These are phyloP conservation scores for Leptodactylus fuscus DNA, from an alignment of 2,113 vertebrate genomes.

Conservation along the genomic window DNA sequence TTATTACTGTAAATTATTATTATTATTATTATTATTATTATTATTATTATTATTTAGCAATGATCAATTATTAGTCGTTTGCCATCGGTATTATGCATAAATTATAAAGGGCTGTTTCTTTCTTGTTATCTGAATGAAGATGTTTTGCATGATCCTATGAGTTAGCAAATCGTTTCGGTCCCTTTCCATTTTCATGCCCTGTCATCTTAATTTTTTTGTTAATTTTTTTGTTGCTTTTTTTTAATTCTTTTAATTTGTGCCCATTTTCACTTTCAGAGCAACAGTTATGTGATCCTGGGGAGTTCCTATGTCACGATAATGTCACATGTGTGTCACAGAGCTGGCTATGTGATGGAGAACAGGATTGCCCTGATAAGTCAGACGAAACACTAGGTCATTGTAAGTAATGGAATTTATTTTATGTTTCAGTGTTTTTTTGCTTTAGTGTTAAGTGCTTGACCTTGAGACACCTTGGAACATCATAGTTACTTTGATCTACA, in stretches of 20 bases:
- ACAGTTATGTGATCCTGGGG: slow-evolving; percentile 85
- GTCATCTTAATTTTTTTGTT: background rate
- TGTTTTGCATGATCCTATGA: background rate
- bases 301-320: slow-evolving; percentile 88
- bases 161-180: background rate
- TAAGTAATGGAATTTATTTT: slow-evolving; percentile 76
- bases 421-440: background rate
- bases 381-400: slow-evolving; percentile 85
- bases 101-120: background rate
- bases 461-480: background rate
- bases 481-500: background rate
- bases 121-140: background rate
- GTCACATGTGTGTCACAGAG: slow-evolving; percentile 86
- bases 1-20: no score
- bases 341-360: slow-evolving; percentile 95
- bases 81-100: background rate
- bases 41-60: no score
- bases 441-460: background rate
- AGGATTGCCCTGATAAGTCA: slow-evolving; percentile 89
- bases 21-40: no score
- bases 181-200: background rate
- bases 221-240: background rate
- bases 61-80: background rate
- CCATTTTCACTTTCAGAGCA: slow-evolving; percentile 78
- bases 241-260: slow-evolving; percentile 51